phyloP scores from a whole-genome alignment of 1,140 invertebrate genomes.

The Battus philenor region DNA sequence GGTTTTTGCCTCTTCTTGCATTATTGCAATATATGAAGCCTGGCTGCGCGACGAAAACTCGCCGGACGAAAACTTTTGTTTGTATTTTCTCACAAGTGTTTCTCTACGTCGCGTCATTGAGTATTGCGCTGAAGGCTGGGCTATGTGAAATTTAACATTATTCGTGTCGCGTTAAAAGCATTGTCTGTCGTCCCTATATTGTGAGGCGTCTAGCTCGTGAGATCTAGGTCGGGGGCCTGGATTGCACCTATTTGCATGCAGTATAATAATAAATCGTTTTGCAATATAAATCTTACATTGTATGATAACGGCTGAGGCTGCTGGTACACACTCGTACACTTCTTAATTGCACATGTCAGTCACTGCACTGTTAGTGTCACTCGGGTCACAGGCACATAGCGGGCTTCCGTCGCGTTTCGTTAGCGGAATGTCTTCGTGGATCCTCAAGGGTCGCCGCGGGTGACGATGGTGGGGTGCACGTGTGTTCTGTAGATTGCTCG shows the following conservation, averaged over 20 bases:
- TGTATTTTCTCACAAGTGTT: constrained; percentile 70
- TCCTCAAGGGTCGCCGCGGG: constrained; percentile 40
- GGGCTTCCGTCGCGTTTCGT: constrained; percentile 24
- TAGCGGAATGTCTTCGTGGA: constrained; percentile 27
- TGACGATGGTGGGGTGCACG: constrained; percentile 54
- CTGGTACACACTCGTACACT: constrained; percentile 40
- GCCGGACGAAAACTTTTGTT: constrained; percentile 46
- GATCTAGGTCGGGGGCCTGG: constrained; percentile 58
- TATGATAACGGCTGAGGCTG: constrained; percentile 64
- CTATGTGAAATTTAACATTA: constrained; percentile 54
- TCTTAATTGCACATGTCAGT: constrained; percentile 61
- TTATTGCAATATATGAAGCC: constrained; percentile 14
- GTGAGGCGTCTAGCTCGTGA: constrained; percentile 45
- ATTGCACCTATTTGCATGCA: constrained; percentile 1
- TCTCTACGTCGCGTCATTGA: constrained; percentile 57
- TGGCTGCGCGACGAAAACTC: constrained; percentile 28
- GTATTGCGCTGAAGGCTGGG: constrained; percentile 52
- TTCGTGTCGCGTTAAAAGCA: constrained; percentile 53
- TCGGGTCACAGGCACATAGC: constrained; percentile 63
- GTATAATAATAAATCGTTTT: constrained; percentile 6
- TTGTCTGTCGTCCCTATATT: constrained; percentile 50
- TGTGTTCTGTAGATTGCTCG: constrained; percentile 60
- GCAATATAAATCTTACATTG: constrained; percentile 56
- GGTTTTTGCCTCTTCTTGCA: constrained; percentile 12
- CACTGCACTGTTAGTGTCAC: constrained; percentile 58